Evolutionary conservation across 2,888 invertebrate genomes (phyloP).

Genomic region (Drosophila niveifrons): DNA sequence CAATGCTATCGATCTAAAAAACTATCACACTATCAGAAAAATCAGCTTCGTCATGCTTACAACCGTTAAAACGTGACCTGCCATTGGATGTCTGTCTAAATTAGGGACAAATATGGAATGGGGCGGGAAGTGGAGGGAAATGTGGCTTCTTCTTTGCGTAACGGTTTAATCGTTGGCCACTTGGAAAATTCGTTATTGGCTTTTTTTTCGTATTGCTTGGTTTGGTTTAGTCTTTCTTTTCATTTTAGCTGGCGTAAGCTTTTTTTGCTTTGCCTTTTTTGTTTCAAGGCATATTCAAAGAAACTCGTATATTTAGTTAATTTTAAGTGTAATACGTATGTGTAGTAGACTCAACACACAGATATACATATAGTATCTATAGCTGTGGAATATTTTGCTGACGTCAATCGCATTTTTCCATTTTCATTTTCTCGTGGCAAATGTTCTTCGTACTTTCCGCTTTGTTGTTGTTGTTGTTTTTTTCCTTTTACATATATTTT

Average conservation of each 20-base stretch:
- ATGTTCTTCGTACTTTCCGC: slow-evolving; percentile 45
- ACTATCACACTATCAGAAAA: background rate
- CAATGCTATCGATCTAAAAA: slow-evolving; percentile 29
- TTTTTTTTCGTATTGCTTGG: slow-evolving; percentile 26
- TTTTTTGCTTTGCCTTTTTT: slow-evolving; percentile 22
- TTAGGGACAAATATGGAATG: slow-evolving; percentile 1
- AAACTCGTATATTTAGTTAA: slow-evolving; percentile 66
- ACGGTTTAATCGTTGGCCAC: slow-evolving; percentile 40
- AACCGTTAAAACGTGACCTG: slow-evolving; percentile 67
- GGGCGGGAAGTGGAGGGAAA: slow-evolving; percentile 10
- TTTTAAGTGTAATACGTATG: slow-evolving; percentile 68
- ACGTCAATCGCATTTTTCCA: slow-evolving; percentile 80
- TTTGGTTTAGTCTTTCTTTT: slow-evolving; percentile 29
- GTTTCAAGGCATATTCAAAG: slow-evolving; percentile 56
- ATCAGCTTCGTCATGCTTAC: slow-evolving; percentile 29
- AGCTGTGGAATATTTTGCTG: slow-evolving; percentile 77
- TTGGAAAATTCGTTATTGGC: slow-evolving; percentile 66
- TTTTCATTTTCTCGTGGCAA: slow-evolving; percentile 74
- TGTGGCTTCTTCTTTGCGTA: slow-evolving; percentile 54
- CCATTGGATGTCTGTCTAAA: slow-evolving; percentile 49
- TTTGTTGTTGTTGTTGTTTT: slow-evolving; percentile 38
- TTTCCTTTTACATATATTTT: slow-evolving; percentile 51
- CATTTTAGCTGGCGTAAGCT: slow-evolving; percentile 59
- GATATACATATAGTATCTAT: slow-evolving; percentile 40
- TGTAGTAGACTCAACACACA: slow-evolving; percentile 14